Evolutionary conservation across 1,140 invertebrate genomes (phyloP), one percentile per base, ranked within the genome.

Genomic region (Antheraea pernyi): DNA sequence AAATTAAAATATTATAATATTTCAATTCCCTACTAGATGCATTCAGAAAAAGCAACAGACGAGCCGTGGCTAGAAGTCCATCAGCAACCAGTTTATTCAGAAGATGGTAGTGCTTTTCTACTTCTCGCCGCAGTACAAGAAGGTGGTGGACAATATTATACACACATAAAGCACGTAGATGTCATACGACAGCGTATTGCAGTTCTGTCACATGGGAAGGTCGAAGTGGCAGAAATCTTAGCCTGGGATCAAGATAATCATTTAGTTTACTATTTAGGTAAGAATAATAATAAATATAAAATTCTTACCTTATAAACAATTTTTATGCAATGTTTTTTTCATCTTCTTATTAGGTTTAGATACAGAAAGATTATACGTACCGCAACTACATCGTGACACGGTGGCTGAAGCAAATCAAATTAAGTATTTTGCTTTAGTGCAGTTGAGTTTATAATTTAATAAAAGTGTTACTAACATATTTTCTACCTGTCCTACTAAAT

Each of bases 111-210:
- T 81, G 96, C 95, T 70, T 98, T 98, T 89, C 94, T 98, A 63
- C 92, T 98, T 65, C 94, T 98, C 59, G 95, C 97, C 0, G 95
- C 96, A 19, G 95, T 98, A 22, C 96, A 97, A 79, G 97, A 98
- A 82, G 97, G 95, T 10, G 95, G 94, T 7, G 94, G 94, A 59
- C 97, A 97, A 79, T 95, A 96, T 82, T 98, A 96, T 90, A 97
- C 96, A 37, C 97, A 98, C 91, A 97, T 98, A 81, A 98, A 97
- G 78, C 96, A 97, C 83, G 94, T 97, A 22, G 97, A 96, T 53
- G 94, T 97, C 48, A 94, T 95, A n/a, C 95, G 97, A 81, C 95
- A 97, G 84, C 94, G 96, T 78, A 97, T 97, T 83, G 95, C 96
- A 3, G 97, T 97, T 7, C 93, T 99, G 13, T 98, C 97, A 22